Evolutionary conservation across 2,888 invertebrate species (phyloP), one percentile per base, ranked within the genome.

Genomic region (Artemia sp.): DNA sequence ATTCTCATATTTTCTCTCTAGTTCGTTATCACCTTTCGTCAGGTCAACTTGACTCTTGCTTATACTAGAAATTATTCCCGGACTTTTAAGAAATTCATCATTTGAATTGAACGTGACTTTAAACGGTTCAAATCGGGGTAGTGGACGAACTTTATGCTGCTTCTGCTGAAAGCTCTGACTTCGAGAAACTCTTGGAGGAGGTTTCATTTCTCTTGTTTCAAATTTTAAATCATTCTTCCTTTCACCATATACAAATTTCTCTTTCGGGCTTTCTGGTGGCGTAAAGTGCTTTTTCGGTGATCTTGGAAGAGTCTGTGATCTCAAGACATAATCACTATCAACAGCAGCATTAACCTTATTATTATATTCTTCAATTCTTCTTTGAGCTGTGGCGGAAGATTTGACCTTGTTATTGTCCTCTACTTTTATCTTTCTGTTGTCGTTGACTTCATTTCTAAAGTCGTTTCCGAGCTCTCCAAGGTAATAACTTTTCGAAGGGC

Each of bases 21-120:
- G 68, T n/a, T 50, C n/a, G n/a, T 51, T 68, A 64, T 66, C 58
- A 24, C 53, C 52, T 24, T 70, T 69, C 12, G 85, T 84, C 51
- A 90, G 79, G 77, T 90, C 90, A 72, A 86, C 83, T 76, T 89
- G 89, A 78, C 90, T 90, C 73, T 90, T 84, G 77, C 87, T 90
- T 72, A 91, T 87, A 73, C 89, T 87, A 71, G 90, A 89, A 58
- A 92, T 87, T 73, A 92, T 87, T 64, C 90, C 89, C 0, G 91
- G 91, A 77, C 90, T 90, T 77, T 90, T 90, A 10, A 89, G 79
- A 70, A 88, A 85, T 72, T 84, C 85, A 0, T 86, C 86, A 76
- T 87, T 53, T 9, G 38, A n/a, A 19, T 19, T 19, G 10, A 52
- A 14, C 19, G n/a, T 67, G 53, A n/a, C 53, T 38, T 67, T 64